phyloP scores from a whole-genome alignment of 2,113 vertebrate species.

The Nothobranchius furzeri region DNA sequence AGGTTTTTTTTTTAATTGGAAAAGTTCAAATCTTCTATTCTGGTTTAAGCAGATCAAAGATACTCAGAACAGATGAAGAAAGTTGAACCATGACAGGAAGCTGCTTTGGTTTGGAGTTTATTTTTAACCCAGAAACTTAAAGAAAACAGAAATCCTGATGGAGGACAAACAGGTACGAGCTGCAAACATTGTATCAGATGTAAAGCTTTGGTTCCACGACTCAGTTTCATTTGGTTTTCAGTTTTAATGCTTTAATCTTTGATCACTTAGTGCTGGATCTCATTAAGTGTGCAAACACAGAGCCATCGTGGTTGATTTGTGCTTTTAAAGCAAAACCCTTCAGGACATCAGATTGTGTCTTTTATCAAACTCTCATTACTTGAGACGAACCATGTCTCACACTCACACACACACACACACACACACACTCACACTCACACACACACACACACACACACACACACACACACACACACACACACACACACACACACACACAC shows the following conservation, averaged over 20 bases:
- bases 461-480: too few species aligned
- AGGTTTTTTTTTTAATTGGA: neutral
- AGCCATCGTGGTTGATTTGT: neutral
- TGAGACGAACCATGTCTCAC: neutral
- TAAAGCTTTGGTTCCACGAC: neutral
- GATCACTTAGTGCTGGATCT: neutral
- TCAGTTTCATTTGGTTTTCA: neutral
- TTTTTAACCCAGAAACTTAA: too few species aligned
- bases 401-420: neutral
- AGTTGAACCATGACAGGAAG: too few species aligned
- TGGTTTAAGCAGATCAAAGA: neutral
- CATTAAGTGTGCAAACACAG: neutral
- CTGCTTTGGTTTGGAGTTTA: too few species aligned
- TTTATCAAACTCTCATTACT: neutral
- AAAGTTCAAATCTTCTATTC: neutral
- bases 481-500: too few species aligned
- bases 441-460: too few species aligned
- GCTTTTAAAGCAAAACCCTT: neutral
- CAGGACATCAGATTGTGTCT: neutral
- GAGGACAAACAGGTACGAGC: neutral
- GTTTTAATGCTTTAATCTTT: conserved; percentile 1
- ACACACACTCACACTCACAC: too few species aligned
- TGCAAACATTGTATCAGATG: neutral
- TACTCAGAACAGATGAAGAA: neutral
- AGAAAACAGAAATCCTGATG: too few species aligned